Conservation (phyloP, 2,888 invertebrate species). For the Meteorus cinctellus region DNA sequence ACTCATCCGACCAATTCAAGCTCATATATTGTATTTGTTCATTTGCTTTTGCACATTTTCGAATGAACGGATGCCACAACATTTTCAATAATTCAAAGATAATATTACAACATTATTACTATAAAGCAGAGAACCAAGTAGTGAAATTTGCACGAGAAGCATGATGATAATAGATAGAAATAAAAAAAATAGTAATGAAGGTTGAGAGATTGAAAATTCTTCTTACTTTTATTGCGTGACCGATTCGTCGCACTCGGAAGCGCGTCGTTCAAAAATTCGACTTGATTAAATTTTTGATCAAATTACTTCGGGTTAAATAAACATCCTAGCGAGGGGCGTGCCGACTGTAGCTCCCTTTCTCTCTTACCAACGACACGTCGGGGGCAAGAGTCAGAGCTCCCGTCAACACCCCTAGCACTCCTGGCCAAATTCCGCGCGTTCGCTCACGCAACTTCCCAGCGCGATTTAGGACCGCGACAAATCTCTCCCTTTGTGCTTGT, state of each 20-base stretch:
- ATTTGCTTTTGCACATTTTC: no score
- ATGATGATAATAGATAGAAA: neutral
- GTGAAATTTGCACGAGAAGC: slow-evolving; percentile 36
- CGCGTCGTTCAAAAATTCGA: slow-evolving; percentile 69
- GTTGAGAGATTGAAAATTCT: slow-evolving; percentile 48
- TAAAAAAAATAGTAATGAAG: slow-evolving; percentile 11
- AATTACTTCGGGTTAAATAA: slow-evolving; percentile 73
- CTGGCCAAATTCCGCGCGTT: slow-evolving; percentile 61
- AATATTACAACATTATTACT: no score
- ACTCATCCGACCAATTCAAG: no score
- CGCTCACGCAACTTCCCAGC: slow-evolving; percentile 55
- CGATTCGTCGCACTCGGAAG: slow-evolving; percentile 67
- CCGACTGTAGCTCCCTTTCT: slow-evolving; percentile 28
- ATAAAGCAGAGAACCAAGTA: neutral
- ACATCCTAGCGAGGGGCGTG: slow-evolving; percentile 59
- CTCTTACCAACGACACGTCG: slow-evolving; percentile 28
- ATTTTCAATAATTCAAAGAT: neutral
- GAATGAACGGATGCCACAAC: no score
- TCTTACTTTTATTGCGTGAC: slow-evolving; percentile 69
- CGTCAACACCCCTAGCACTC: slow-evolving; percentile 44
- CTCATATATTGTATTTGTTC: no score
- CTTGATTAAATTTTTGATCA: slow-evolving; percentile 74
- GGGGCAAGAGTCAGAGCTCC: slow-evolving; percentile 30
- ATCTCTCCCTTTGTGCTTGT: slow-evolving; percentile 49
- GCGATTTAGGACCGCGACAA: slow-evolving; percentile 51